Conservation (phyloP, 2,113 vertebrate genomes). For the Gallinago jamesoni region DNA sequence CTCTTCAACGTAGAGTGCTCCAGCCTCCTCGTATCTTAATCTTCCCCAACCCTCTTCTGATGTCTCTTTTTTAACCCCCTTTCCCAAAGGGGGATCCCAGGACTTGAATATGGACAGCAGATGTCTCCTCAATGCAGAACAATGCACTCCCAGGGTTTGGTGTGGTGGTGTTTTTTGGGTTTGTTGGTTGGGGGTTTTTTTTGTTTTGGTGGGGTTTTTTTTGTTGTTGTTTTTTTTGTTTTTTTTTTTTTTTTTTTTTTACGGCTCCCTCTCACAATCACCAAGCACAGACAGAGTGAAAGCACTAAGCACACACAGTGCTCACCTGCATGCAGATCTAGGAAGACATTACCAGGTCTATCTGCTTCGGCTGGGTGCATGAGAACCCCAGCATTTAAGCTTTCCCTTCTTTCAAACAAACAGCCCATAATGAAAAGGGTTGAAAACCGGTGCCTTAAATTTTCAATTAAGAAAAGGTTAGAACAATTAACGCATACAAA, state of each 20-base stretch:
- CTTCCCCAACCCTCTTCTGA: neutral
- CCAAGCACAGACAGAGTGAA: neutral
- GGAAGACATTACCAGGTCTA: neutral
- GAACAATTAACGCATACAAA: neutral
- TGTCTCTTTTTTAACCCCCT: neutral
- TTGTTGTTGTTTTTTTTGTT: too few relatives aligned
- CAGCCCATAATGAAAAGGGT: neutral
- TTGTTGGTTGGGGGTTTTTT: too few relatives aligned
- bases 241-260: neutral
- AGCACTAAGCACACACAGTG: rapidly evolving
- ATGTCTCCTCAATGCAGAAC: neutral
- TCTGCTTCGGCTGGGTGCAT: rapidly evolving
- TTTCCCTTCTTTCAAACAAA: neutral
- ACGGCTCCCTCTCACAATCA: neutral
- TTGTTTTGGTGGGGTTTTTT: too few relatives aligned
- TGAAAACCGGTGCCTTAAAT: neutral
- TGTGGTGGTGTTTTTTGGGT: too few relatives aligned
- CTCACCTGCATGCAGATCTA: rapidly evolving
- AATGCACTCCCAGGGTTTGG: neutral
- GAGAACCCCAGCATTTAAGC: neutral
- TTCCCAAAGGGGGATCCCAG: neutral
- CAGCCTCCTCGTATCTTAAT: neutral
- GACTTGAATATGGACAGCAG: neutral
- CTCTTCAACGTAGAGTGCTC: neutral
- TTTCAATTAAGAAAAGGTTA: neutral